Evolutionary conservation across 1,140 invertebrate genomes (phyloP).

Genomic region (Orussus abietinus): DNA sequence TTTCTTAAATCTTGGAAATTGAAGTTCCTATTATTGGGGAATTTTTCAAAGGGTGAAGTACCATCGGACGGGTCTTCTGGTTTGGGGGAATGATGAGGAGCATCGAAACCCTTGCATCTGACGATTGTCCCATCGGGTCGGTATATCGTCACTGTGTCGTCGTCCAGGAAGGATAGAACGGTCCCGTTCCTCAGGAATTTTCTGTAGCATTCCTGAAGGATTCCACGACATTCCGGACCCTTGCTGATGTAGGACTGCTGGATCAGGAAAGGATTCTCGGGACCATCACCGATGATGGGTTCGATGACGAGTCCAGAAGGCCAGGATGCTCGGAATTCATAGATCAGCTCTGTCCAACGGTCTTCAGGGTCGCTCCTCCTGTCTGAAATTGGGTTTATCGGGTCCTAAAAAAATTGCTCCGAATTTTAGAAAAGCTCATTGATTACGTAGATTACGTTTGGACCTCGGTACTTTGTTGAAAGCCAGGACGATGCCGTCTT

Average conservation of each 20-base stretch:
- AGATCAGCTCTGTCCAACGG: slow-evolving; percentile 9
- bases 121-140: slow-evolving; percentile 36
- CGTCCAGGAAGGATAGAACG: slow-evolving; percentile 31
- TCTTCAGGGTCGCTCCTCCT: not conserved
- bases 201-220: slow-evolving; percentile 27
- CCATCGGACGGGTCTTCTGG: slow-evolving; percentile 8
- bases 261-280: slow-evolving; percentile 48
- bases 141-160: slow-evolving; percentile 29
- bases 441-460: slow-evolving; percentile 9
- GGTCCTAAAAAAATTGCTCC: too few relatives aligned
- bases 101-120: slow-evolving; percentile 15
- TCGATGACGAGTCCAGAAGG: slow-evolving; percentile 54
- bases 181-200: slow-evolving; percentile 41
- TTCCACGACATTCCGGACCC: slow-evolving; percentile 6
- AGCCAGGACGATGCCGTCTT: slow-evolving; percentile 27
- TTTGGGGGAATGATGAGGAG: not conserved
- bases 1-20: not conserved
- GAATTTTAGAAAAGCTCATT: slow-evolving; percentile 6
- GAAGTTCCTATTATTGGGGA: not conserved
- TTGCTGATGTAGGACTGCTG: slow-evolving; percentile 46
- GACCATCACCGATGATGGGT: slow-evolving; percentile 42
- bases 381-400: too few relatives aligned
- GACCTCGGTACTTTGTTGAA: slow-evolving; percentile 15
- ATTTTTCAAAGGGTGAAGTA: not conserved
- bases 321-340: slow-evolving; percentile 49